Conservation (phyloP, 30 jellyfish, hydroid and myxozoan species). For the Cassiopea xamachana region DNA sequence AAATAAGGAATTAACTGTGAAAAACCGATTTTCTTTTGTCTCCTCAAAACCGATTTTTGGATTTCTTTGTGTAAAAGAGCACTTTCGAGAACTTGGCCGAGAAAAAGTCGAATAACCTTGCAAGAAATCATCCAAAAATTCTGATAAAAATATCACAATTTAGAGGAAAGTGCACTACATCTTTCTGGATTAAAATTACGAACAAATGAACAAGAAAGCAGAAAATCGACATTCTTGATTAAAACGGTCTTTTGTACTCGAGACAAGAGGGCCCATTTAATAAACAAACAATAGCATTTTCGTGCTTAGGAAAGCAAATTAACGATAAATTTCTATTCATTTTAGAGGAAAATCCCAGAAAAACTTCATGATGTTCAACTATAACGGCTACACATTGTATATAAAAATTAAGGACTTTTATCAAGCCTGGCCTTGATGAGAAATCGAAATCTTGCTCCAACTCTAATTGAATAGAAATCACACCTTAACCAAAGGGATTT, state of each 20-base stretch:
- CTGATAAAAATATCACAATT: neutral
- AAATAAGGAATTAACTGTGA: slow-evolving; percentile 10
- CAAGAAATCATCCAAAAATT: neutral
- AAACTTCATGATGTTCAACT: neutral
- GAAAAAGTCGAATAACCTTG: neutral
- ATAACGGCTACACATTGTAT: neutral
- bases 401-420: neutral
- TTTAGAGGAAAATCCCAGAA: neutral
- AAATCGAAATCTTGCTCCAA: neutral
- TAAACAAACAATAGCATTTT: neutral
- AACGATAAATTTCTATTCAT: neutral
- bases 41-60: neutral
- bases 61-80: slow-evolving; percentile 7
- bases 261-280: neutral
- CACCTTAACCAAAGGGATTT: neutral
- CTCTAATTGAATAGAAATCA: neutral
- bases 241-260: neutral
- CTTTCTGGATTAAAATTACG: neutral
- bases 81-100: neutral
- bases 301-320: neutral
- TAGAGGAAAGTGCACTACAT: neutral
- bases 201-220: neutral
- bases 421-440: neutral
- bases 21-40: slow-evolving; percentile 24
- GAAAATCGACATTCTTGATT: neutral